These are phyloP conservation scores for Lasioglossum albipes DNA, from an alignment of 1,140 invertebrate species.

Conservation along the genomic window DNA sequence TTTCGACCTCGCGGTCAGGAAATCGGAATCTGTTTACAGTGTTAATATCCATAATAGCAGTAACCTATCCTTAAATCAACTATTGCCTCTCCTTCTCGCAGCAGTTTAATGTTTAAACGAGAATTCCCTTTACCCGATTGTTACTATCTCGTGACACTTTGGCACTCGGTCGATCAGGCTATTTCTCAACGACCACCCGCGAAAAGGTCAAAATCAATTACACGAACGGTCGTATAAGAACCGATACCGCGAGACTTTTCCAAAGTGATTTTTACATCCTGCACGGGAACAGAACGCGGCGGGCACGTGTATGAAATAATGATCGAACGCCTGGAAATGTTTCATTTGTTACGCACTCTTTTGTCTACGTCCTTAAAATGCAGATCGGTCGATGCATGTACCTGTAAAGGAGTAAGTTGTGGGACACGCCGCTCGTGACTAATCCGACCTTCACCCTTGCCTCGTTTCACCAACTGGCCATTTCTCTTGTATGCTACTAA, in stretches of 20 bases:
- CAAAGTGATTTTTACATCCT: background rate
- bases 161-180: background rate
- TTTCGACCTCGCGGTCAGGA: too few species aligned
- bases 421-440: conserved; percentile 48
- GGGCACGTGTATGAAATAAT: too few species aligned
- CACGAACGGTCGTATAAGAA: background rate
- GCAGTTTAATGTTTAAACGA: too few species aligned
- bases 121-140: too few species aligned
- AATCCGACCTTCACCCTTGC: conserved; percentile 62
- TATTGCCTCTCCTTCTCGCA: too few species aligned
- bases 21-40: too few species aligned
- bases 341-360: background rate
- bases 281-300: background rate
- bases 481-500: conserved; percentile 52
- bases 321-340: background rate
- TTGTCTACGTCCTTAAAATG: background rate
- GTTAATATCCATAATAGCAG: too few species aligned
- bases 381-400: background rate
- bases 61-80: too few species aligned
- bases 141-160: background rate
- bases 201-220: conserved; percentile 16
- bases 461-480: conserved; percentile 56
- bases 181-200: background rate
- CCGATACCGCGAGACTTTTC: background rate
- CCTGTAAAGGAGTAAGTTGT: conserved; percentile 15